A percentile compares a stretch with the other conserved stretches of the same genome.
Conservation (phyloP, 2,797 vertebrate genomes). For the Gambelia wislizenii region DNA sequence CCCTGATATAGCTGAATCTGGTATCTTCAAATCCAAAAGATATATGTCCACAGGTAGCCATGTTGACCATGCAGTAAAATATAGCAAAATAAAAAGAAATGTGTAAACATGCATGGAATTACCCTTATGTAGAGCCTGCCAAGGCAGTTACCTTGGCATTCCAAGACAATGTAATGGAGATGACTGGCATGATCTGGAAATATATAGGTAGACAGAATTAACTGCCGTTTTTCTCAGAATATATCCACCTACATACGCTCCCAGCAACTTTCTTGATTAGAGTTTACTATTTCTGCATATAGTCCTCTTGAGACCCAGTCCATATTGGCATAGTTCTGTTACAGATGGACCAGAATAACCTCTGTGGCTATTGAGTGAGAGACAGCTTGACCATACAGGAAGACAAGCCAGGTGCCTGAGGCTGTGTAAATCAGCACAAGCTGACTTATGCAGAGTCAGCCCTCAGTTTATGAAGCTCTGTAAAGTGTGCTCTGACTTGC, state of each 20-base stretch:
- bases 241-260: not conserved
- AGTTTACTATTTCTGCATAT: not conserved
- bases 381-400: not conserved
- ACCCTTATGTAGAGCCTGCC: not conserved
- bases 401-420: not conserved
- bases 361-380: not conserved
- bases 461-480: not conserved
- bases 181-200: not conserved
- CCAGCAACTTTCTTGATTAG: not conserved
- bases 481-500: not conserved
- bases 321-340: not conserved
- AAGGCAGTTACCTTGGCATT: not conserved
- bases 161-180: not conserved
- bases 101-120: not conserved
- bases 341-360: not conserved
- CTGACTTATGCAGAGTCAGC: not conserved
- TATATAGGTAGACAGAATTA: not conserved
- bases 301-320: not conserved
- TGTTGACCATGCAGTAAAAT: no score
- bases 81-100: no score
- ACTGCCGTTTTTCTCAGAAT: not conserved
- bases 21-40: no score
- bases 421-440: not conserved
- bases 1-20: no score
- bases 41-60: no score